These are phyloP conservation scores for Eulemur rufifrons DNA, from an alignment of 2,113 vertebrate species.

Conservation along the genomic window DNA sequence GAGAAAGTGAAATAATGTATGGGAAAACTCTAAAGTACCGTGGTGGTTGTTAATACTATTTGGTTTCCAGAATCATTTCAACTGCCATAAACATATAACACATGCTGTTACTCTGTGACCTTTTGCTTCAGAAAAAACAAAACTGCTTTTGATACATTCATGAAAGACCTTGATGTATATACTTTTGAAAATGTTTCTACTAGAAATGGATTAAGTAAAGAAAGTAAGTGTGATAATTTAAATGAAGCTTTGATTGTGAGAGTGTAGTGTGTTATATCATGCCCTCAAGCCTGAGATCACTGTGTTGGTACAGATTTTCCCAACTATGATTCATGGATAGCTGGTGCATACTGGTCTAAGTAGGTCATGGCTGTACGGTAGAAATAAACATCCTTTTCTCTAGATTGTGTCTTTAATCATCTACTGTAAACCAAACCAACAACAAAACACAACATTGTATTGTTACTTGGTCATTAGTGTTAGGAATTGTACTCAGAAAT, in stretches of 20 bases:
- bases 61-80: conserved; percentile 42
- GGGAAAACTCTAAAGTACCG: not conserved
- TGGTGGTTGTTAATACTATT: not conserved
- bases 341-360: conserved; percentile 35
- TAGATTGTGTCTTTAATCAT: conserved; percentile 55
- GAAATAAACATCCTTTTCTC: conserved; percentile 60
- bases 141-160: conserved; percentile 33
- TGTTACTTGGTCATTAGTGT: conserved; percentile 32
- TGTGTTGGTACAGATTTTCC: conserved; percentile 13
- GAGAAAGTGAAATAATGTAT: conserved; percentile 15
- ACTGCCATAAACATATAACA: not conserved
- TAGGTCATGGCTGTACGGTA: conserved; percentile 27
- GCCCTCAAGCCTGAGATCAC: conserved; percentile 37
- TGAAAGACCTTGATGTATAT: conserved; percentile 25
- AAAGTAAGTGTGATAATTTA: not conserved
- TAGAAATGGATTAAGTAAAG: conserved; percentile 37
- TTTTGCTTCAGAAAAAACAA: conserved; percentile 49
- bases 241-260: conserved; percentile 23
- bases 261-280: not conserved
- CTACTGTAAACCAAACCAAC: conserved; percentile 33
- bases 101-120: conserved; percentile 10
- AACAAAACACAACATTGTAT: conserved; percentile 41
- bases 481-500: conserved; percentile 40
- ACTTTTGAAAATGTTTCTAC: conserved; percentile 52
- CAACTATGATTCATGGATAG: not conserved